Percentiles rank a stretch among this genome's conserved stretches.
These are phyloP conservation scores for Physocephala rufipes DNA, from an alignment of 2,888 invertebrate genomes.

Conservation along the genomic window DNA sequence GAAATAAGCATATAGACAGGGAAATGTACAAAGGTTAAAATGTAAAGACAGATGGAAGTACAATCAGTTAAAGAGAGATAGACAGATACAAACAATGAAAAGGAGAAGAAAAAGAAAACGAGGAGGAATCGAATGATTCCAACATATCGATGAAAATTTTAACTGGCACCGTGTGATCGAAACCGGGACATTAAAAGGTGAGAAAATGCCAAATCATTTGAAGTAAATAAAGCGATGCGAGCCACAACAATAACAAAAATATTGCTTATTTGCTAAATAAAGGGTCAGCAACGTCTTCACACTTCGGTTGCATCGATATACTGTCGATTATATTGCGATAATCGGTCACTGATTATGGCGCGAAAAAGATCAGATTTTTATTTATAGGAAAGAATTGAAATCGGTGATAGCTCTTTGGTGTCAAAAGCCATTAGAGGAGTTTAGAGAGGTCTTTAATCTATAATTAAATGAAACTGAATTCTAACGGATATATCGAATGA, in stretches of 20 bases:
- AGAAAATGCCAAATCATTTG: conserved; percentile 61
- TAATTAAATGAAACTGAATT: background rate
- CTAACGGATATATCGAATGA: background rate
- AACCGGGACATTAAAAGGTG: conserved; percentile 62
- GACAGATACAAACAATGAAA: too few relatives aligned
- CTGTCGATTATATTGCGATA: conserved; percentile 18
- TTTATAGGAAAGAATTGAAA: conserved; percentile 10
- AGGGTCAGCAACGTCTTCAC: background rate
- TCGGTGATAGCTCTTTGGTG: too few relatives aligned
- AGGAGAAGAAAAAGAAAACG: background rate
- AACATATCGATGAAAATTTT: background rate
- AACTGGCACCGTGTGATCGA: conserved; percentile 22
- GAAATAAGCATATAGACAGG: too few relatives aligned
- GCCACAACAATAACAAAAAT: background rate
- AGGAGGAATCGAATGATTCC: background rate
- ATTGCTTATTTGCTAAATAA: too few relatives aligned
- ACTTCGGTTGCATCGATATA: background rate
- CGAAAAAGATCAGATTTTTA: conserved; percentile 21
- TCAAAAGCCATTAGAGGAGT: too few relatives aligned
- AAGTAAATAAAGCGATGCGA: background rate
- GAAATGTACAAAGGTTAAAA: too few relatives aligned
- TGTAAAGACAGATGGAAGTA: too few relatives aligned
- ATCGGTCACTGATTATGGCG: conserved; percentile 19
- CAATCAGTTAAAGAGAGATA: too few relatives aligned
- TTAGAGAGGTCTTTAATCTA: too few relatives aligned